Base-by-base conservation (phyloP, 2,888 invertebrate species). In the Pristionchus exspectatus region DNA sequence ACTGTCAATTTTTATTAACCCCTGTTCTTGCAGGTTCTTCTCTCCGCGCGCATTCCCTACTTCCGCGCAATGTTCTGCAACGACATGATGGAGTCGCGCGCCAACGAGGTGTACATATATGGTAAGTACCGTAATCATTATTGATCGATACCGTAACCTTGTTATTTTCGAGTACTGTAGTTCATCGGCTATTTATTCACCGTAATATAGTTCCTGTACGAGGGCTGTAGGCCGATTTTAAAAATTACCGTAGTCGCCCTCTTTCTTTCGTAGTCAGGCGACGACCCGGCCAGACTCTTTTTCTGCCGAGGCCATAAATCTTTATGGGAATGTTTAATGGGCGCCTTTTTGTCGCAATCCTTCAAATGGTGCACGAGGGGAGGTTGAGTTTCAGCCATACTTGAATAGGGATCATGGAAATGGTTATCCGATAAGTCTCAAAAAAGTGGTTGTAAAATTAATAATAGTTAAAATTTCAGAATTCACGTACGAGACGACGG, bases 31-130 rank as follows among this genome's bases (percentile, higher is more conserved):
- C 96, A 97, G 93, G 97, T 98, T 91, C 97, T 98, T 27, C 95
- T 98, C 90, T 97, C 97, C 5, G 97, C 97, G 4, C 97, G 97
- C 27, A 97, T 98, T 95, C 98, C 98, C 18, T 98, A 97, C 95
- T 98, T 98, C 90, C 90, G 91, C 16, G 97, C 97, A 21, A 98
- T 98, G 98, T 98, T 98, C 95, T 97, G 97, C 50, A 97, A 97
- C 95, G 97, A 97, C 95, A 97, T 98, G 97, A 96, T 97, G 12
- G 98, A 98, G 95, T 97, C 97, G 92, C 69, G 87, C 30, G 33
- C 21, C 21, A 30, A 30, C 30, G 87, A 87, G 54, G 87, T 87
- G 5, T 59, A 87, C 72, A 69, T 87, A 50, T 87, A 87, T 54
- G 87, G 87, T 87, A 50, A 30, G 72, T 87, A 24, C 24, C 18